phyloP scores from a whole-genome alignment of 2,797 vertebrate species.

The Carapus acus region DNA sequence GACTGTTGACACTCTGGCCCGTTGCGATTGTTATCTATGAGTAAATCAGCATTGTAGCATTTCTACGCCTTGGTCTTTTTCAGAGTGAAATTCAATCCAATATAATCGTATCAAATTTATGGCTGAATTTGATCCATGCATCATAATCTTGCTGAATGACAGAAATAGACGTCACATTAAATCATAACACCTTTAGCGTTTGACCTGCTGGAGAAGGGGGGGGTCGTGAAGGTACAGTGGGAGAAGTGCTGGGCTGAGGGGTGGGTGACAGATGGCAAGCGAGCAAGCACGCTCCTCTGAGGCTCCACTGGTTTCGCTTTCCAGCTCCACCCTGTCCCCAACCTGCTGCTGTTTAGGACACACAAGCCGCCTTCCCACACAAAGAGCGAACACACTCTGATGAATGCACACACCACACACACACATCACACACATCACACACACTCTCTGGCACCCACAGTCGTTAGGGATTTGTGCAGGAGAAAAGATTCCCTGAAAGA shows the following conservation, averaged over 20 bases:
- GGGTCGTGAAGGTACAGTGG: conserved; percentile 28
- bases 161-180: neutral
- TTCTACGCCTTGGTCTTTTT: neutral
- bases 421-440: no score
- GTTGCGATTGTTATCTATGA: no score
- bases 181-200: neutral
- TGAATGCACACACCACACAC: no score
- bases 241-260: conserved; percentile 39
- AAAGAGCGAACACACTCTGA: conserved; percentile 54
- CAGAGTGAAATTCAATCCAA: neutral
- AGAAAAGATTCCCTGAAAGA: conserved; percentile 77
- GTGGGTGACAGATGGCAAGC: conserved; percentile 72
- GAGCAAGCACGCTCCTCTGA: conserved; percentile 62
- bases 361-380: conserved; percentile 52
- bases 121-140: neutral
- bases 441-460: conserved; percentile 40
- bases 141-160: neutral
- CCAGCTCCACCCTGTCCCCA: conserved; percentile 64
- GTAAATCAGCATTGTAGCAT: neutral
- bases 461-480: conserved; percentile 55
- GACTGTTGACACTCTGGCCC: no score
- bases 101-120: neutral
- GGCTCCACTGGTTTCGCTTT: conserved; percentile 70
- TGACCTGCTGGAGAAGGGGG: neutral
- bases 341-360: conserved; percentile 64